Evolutionary conservation across 2,888 invertebrate genomes (phyloP).

Genomic region (Dynastes tityus): DNA sequence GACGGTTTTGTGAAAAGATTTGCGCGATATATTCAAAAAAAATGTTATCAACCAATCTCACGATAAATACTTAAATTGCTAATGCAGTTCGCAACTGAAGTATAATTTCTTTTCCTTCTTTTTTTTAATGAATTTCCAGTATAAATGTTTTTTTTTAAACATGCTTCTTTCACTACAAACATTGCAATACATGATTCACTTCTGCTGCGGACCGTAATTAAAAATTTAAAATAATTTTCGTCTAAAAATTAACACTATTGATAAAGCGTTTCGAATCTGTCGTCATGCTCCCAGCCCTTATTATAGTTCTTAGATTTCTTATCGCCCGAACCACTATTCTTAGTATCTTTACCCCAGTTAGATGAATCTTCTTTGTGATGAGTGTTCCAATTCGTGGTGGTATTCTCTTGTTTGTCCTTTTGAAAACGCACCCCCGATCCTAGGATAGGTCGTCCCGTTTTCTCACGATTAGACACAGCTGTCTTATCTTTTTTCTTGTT

Average conservation of each 20-base stretch:
- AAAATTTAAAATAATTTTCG: conserved; percentile 8
- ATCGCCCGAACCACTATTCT: conserved; percentile 54
- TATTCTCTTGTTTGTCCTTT: conserved; percentile 56
- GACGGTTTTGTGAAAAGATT: too few species aligned
- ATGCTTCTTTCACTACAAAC: too few species aligned
- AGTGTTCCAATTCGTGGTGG: conserved; percentile 58
- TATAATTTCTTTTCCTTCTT: too few species aligned
- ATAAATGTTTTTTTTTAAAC: too few species aligned
- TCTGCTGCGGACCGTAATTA: neutral
- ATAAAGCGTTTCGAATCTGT: conserved; percentile 68
- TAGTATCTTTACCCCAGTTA: conserved; percentile 55
- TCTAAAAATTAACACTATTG: conserved; percentile 55
- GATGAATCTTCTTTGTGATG: conserved; percentile 55
- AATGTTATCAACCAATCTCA: too few species aligned
- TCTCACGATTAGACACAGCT: conserved; percentile 53
- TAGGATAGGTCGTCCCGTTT: conserved; percentile 66
- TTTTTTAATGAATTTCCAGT: too few species aligned
- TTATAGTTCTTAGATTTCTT: conserved; percentile 55
- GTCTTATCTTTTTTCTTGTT: conserved; percentile 48
- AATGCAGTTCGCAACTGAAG: too few species aligned
- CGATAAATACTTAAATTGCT: too few species aligned
- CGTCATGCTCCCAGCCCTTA: conserved; percentile 69
- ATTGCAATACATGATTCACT: too few species aligned
- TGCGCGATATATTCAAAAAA: too few species aligned
- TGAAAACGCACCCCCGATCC: conserved; percentile 65